Evolutionary conservation across 2,113 vertebrate species (phyloP).

Genomic region (Pimephales promelas): DNA sequence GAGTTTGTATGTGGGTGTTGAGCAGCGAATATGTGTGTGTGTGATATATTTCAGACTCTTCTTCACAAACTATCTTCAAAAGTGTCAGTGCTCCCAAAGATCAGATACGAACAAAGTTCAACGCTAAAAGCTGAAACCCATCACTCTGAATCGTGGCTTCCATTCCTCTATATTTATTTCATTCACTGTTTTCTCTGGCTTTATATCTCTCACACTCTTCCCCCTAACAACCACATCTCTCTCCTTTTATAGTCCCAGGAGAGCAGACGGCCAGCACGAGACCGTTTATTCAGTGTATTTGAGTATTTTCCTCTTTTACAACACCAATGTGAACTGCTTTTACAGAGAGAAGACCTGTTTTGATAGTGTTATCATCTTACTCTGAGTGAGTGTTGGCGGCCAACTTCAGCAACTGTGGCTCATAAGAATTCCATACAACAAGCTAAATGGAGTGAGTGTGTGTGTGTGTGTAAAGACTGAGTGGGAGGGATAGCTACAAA

Average conservation of each 20-base stretch:
- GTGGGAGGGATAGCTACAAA: not conserved
- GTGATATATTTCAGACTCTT: conserved; percentile 57
- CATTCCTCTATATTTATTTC: conserved; percentile 28
- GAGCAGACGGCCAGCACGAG: not conserved
- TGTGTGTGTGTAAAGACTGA: conserved; percentile 47
- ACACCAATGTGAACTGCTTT: conserved; percentile 44
- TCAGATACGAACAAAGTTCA: conserved; percentile 23
- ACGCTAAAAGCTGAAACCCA: conserved; percentile 16
- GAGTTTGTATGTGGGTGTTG: conserved; percentile 8
- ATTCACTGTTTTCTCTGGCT: conserved; percentile 41
- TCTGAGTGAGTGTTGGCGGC: conserved; percentile 40
- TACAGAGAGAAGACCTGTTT: conserved; percentile 38
- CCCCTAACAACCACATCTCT: conserved; percentile 19
- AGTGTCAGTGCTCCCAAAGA: conserved; percentile 61
- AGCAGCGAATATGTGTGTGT: conserved; percentile 31
- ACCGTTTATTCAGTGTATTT: conserved; percentile 38
- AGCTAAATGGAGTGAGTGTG: conserved; percentile 28
- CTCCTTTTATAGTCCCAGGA: conserved; percentile 22
- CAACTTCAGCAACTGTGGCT: conserved; percentile 15
- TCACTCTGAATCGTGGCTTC: not conserved
- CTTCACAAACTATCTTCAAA: conserved; percentile 64
- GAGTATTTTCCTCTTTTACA: conserved; percentile 33
- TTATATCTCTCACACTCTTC: not conserved
- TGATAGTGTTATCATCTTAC: conserved; percentile 42
- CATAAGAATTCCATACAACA: conserved; percentile 32